Base-by-base conservation (phyloP, 2,113 vertebrate genomes). In the Catagonus wagneri region DNA sequence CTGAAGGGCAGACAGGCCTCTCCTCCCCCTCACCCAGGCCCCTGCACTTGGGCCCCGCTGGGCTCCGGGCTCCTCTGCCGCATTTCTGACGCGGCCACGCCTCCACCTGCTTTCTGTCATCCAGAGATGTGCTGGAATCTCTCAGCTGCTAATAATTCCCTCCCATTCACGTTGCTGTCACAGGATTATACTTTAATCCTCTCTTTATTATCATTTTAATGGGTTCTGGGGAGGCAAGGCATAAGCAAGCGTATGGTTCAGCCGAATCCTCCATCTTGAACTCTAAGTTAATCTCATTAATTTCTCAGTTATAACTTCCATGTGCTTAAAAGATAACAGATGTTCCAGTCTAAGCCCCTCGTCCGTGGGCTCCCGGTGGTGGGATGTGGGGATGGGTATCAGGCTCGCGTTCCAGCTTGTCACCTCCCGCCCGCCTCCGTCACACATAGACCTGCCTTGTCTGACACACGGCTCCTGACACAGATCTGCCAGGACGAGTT, bases 151-250 rank as follows among this genome's bases (percentile, higher is more conserved):
- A 34, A 1, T 84, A 84, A 79, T 58, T 50, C n/a, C n/a, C 80
- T 79, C 75, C 71, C 36, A 72, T 52, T 95, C 88, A 76, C 65
- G 79, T 76, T 69, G 34, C 60, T 63, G 29, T 50, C 71, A 14
- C 22, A n/a, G 66, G 81, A 93, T 91, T 85, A 93, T 27, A 50
- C 34, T 75, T 71, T 80, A 81, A 83, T 93, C 93, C 90, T 84
- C 91, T 75, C 65, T 63, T 86, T 84, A 90, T 85, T 76, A 94
- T 71, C 93, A 81, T 84, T 93, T 93, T 90, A 94, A 96, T 90
- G 76, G 63, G 39, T 93, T 84, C 93, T 83, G 61, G n/a, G 32
- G 50, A 89, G 61, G 78, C 69, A 91, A 84, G 34, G 23, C 56
- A 56, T 61, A 85, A 90, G 52, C 15, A 68, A 14, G 16, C 17